Base-by-base conservation (phyloP, 2,797 vertebrate genomes). In the Tauraco hartlaubi region DNA sequence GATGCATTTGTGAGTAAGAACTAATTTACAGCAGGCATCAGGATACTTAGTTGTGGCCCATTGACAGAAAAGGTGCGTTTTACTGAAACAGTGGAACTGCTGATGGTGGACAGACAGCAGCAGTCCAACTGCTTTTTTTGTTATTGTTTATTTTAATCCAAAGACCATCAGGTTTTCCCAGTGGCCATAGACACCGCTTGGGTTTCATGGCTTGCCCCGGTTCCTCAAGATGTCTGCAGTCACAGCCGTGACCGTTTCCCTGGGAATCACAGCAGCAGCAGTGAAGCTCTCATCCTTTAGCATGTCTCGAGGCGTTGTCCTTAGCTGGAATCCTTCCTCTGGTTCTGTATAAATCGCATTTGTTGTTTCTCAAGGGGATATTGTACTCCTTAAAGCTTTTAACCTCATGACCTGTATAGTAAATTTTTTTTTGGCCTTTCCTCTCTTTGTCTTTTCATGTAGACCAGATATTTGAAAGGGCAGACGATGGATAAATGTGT, bases 401-500 rank as follows among this genome's bases (percentile, higher is more conserved):
- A 90, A 92, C 97, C 95, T 97, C 96, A 96, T 76, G 76, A 98
- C 97, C 96, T 97, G 97, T 93, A 92, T 92, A 98, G 95, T 97
- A 94, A 81, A 88, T 93, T 51, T 96, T 97, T 97, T 97, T 98
- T 97, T 97, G 97, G 98, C 98, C 98, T 98, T 98, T 97, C 97
- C 97, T 97, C 91, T 97, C 92, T 96, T 96, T 84, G 97, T 98
- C 97, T 98, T 98, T 98, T 96, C 97, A 96, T 92, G 97, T 98
- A 98, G 97, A 98, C 96, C 97, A 98, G 97, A 97, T 98, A 98
- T 98, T 98, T 98, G 98, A 98, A 98, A 98, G 98, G 98, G 97
- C 97, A 98, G 98, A 97, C 96, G 96, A 98, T 98, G 97, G 98
- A 98, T 97, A 97, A 98, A 98, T 97, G 98, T 98, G 97, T 97